Evolutionary conservation across 2,888 invertebrate genomes (phyloP), one percentile per base, ranked within the genome.

Genomic region (Adelognathus sp.): DNA sequence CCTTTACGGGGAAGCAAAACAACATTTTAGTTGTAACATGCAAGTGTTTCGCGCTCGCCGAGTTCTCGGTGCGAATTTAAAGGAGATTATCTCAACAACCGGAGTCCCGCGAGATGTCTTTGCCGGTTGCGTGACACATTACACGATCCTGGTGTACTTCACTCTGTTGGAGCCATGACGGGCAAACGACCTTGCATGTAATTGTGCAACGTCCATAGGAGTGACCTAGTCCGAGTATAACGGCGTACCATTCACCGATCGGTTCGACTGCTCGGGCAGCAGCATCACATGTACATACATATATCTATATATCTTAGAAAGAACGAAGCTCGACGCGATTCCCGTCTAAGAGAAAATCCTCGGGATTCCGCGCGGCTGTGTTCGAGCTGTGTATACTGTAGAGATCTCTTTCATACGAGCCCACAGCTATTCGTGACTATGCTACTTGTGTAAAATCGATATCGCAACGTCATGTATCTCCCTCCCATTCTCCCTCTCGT

Each of bases 151-250:
- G 41, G n/a, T 60, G 52, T 60, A 66, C 50, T 46, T n/a, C n/a
- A n/a, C 52, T 41, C 67, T 52, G 36, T 29, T 76, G 72, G 64
- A 39, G 80, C 81, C 81, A 79, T 71, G 80, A 79, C 76, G 76
- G 82, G 80, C 81, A 84, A 86, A 86, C 84, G 88, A 86, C 88
- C 88, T 88, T 88, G 88, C 82, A 74, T 85, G 80, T 80, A 84
- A 86, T 84, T 86, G 85, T 84, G 83, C 85, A 85, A 86, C 82
- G 83, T 81, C 81, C 81, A 74, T 82, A 79, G 63, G 82, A 83
- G 77, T 88, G 88, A 88, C 88, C 88, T 83, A 88, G 86, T 87
- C 83, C 76, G 78, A 79, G 74, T 60, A 41, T 31, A 71, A n/a
- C 67, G 73, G 63, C 81, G 79, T 82, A 87, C 88, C 86, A 87